Evolutionary conservation across 2,113 vertebrate genomes (phyloP), one percentile per base, ranked within the genome.

Genomic region (Taxidea taxus): DNA sequence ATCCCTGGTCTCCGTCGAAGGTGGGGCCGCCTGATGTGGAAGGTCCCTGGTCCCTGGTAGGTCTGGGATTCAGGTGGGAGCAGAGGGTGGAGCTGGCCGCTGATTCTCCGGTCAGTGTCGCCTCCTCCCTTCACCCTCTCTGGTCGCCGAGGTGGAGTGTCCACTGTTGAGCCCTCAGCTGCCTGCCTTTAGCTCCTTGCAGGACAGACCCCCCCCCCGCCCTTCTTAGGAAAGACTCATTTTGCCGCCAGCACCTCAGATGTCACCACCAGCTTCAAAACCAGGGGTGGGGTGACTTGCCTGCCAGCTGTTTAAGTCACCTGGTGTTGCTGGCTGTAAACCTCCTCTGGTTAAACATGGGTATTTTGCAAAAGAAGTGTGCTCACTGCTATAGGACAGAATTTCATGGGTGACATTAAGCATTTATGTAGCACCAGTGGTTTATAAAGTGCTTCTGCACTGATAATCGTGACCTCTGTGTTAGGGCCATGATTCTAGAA

Each of bases 401-500:
- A 29, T 42, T 51, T n/a, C 54, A 18, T 31, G 29, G 72, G 29
- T 23, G 29, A 31, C 54, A 16, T 14, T 75, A 47, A 21, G n/a
- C 18, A 20, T 72, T 72, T 72, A 31, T 56, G 88, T 72, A 90
- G 70, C 31, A 8, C 9, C 51, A 42, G 4, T 5, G 13, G 77
- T 62, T 94, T 82, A 74, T n/a, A 70, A 77, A 58, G n/a, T 29
- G 75, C 34, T 68, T 34, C 31, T 37, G 16, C 23, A 16, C 31
- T 3, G 4, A 9, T 1, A 8, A 15, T 34, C 9, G 12, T 49
- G n/a, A 31, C 29, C n/a, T 34, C 62, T 7, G 2, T 31, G 11
- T 5, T 25, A 2, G 12, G 23, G 68, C 51, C 34, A 44, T 39
- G 58, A 87, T 37, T 37, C 1, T 31, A 25, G 58, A 54, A 13